Evolutionary conservation across 2,888 invertebrate genomes (phyloP), one percentile per base, ranked within the genome.

Genomic region (Tholera decimalis): DNA sequence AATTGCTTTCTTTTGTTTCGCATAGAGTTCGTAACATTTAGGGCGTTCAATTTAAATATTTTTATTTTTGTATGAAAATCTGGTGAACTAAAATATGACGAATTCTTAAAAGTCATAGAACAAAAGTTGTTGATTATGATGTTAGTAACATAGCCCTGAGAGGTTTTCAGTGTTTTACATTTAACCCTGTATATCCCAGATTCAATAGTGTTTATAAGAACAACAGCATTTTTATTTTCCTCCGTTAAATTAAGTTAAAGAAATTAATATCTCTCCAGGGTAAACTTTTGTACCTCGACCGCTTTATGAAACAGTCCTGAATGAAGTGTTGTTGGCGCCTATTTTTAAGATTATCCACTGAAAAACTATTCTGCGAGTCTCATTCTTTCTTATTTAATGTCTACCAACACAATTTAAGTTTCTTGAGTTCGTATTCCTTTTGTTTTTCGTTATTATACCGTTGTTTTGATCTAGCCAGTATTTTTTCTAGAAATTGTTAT

Each of bases 371-470:
- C 24, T 11, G 22, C 41, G 35, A 26, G 24, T 51, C 24, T 33
- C 57, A 57, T 66, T 60, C 4, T 18, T 77, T 64, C 26, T 68
- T 62, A 61, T 66, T 65, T 61, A 47, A 69, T 69, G 54, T 69
- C 47, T 50, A n/a, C 13, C 1, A 77, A 80, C 20, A 64, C 62
- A 67, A 71, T 77, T 71, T 67, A 80, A 80, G 47, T 77, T 77
- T 68, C 46, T 35, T 37, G 24, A 15, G 71, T 24, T 56, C 18
- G 41, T 39, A 15, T 18, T 44, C 13, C 13, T 58, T 20, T 59
- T 55, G n/a, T 51, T 53, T 37, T 8, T 59, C 15, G 20, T 61
- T 44, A 65, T 22, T 51, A 13, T 61, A 35, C 2, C 3, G 24
- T 11, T 59, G 39, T 41, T 70, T 70, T 70, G 4, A 3, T 47